Conservation (phyloP, 2,888 invertebrate genomes). For the Sussaba pulchella region DNA sequence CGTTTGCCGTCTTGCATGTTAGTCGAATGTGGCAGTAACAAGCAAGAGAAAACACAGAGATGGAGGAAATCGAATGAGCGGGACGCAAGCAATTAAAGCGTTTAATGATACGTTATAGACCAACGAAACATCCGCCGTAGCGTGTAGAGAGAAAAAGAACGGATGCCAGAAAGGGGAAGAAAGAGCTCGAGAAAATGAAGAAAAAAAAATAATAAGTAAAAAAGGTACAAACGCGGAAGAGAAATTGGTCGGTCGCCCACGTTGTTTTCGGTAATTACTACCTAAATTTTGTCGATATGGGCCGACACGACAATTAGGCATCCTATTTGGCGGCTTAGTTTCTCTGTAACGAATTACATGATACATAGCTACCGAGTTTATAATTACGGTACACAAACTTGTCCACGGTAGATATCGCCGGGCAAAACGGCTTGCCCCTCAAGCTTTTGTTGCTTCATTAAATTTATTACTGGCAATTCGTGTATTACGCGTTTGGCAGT, state of each 20-base stretch:
- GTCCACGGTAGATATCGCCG: not conserved
- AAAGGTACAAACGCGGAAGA: conserved; percentile 24
- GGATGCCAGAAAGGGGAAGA: not conserved
- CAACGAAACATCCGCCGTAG: conserved; percentile 78
- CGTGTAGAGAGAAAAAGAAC: not conserved
- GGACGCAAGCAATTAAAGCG: conserved; percentile 81
- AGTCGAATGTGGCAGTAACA: conserved; percentile 45
- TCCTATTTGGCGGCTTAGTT: conserved; percentile 52
- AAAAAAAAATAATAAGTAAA: not conserved
- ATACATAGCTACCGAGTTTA: conserved; percentile 46
- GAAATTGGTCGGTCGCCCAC: conserved; percentile 66
- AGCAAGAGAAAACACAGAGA: conserved; percentile 58
- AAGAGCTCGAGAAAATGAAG: not conserved
- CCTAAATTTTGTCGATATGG: conserved; percentile 67
- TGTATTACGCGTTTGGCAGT: too few relatives aligned
- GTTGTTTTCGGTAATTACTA: conserved; percentile 80
- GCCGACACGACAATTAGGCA: conserved; percentile 57
- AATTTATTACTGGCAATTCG: too few relatives aligned
- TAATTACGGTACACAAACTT: conserved; percentile 33
- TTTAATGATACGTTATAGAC: conserved; percentile 79
- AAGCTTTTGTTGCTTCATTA: too few relatives aligned
- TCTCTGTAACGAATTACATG: conserved; percentile 16
- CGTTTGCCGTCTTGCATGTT: conserved; percentile 50
- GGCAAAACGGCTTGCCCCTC: too few relatives aligned
- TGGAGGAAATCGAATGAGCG: conserved; percentile 72